Evolutionary conservation across 1,140 invertebrate genomes (phyloP), one percentile per base, ranked within the genome.

Genomic region (Samia ricini): DNA sequence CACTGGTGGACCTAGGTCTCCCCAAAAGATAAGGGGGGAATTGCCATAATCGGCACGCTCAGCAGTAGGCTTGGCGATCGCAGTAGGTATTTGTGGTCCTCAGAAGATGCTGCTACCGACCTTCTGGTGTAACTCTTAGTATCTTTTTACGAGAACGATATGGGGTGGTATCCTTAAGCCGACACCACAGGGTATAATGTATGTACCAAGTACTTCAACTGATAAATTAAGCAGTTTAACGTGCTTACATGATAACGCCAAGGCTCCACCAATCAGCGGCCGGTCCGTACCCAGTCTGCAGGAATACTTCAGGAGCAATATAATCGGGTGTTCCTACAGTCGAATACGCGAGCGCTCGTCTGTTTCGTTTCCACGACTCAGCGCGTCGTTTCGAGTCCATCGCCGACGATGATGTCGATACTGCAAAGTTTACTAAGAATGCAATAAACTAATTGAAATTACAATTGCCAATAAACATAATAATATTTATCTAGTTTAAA

Each of bases 271-370:
- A 99, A 91, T 99, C 99, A 81, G 98, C 99, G 56, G 97, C 95
- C 36, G 97, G 95, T 1, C 96, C 97, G 88, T 99, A 99, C 60
- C 99, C 99, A 22, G 98, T 99, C 91, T 99, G 98, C 74, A 99
- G 94, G 91, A 99, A 97, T 64, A 99, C 98, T 88, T 94, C 93
- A 7, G 99, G 99, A n/a, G 99, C 98, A 80, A 99, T 99, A 83
- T 99, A 99, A 92, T 99, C 99, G 5, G 99, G 99, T 23, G 99
- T 99, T 50, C 99, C 99, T 33, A 99, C 99, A 15, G 99, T 99
- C 68, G 98, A 97, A 80, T 97, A 97, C 15, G 96, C 98, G 58
- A 99, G 91, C 56, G 97, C 97, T 85, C 98, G 93, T 74, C 98
- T 92, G 89, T 99, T 99, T 72, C 97, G 95, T 89, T 99, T 99